Base-by-base conservation (phyloP, 53 echinoderm and acorn worm genomes). In the Pentamera pediparva region DNA sequence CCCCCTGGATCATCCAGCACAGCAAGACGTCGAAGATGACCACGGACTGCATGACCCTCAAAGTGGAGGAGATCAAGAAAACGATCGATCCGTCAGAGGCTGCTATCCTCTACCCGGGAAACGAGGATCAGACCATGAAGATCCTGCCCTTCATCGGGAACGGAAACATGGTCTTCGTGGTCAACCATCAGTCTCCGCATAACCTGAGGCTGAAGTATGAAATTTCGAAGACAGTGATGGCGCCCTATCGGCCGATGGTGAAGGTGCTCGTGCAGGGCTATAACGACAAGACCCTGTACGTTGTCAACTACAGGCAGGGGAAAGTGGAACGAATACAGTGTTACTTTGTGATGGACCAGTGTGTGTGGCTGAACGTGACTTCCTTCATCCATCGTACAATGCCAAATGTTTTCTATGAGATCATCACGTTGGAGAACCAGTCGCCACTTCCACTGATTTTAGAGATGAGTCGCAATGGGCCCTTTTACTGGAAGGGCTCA, bases 1-100 rank as follows among this genome's bases (percentile, higher is more conserved):
- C 88, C 28, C 92, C 92, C 2, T 88, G 88, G 92, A 73, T 88
- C 40, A 92, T 92, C 57, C 88, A 92, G 51, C 88, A 88, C 51
- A 85, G 76, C 65, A 85, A 88, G 61, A 85, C 92, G 18, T 85
- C 88, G 32, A 79, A 92, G 77, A 62, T 88, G 70, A 92, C 88
- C 35, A 79, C 78, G 21, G 92, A 88, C 65, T 92, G 92, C 79
- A 75, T 92, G 73, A 75, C 79, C n/a, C 29, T 88, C 15, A 79
- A 82, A 35, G 83, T 92, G 12, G 78, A 82, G 50, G 83, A 92
- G 24, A 49, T 85, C 17, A 77, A 82, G 37, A 69, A 82, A 27
- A 70, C 81, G 22, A 47, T 84, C 43, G 52, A 43, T 20, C 62
- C 80, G 35, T 78, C 79, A 20, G 90, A 86, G 15, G 88, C 77